A percentile compares a stretch with the other conserved stretches of the same genome.
These are phyloP conservation scores for Plutella xylostella DNA, from an alignment of 2,888 invertebrate species.

Conservation along the genomic window DNA sequence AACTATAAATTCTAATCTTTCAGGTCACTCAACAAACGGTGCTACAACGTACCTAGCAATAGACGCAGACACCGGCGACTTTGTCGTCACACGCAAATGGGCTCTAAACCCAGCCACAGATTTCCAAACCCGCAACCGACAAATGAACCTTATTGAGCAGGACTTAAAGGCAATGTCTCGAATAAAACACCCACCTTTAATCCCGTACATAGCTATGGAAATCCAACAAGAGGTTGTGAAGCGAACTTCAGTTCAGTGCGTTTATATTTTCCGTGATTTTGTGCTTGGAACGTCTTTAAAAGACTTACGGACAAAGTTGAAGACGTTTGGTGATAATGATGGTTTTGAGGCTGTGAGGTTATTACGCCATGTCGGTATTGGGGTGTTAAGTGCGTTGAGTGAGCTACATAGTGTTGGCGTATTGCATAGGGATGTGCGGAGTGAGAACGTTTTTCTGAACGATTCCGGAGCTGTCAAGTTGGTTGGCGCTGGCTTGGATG, in stretches of 20 bases:
- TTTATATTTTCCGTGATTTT: conserved; percentile 81
- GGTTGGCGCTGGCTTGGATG: conserved; percentile 78
- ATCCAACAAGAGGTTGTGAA: conserved; percentile 68
- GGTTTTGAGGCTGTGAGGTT: conserved; percentile 31
- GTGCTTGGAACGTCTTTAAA: conserved; percentile 61
- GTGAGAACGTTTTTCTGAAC: conserved; percentile 80
- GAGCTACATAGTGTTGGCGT: conserved; percentile 86
- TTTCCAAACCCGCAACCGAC: conserved; percentile 58
- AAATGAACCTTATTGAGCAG: conserved; percentile 78
- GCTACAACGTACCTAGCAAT: conserved; percentile 82
- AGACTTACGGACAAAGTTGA: conserved; percentile 28
- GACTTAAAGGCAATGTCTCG: conserved; percentile 80
- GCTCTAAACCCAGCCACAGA: conserved; percentile 52
- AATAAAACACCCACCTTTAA: conserved; percentile 77
- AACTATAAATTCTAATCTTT: conserved; percentile 18
- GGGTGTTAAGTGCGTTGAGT: conserved; percentile 79
- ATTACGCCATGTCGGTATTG: conserved; percentile 75
- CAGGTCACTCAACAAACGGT: conserved; percentile 80
- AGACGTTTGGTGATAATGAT: conserved; percentile 38
- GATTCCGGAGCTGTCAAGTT: conserved; percentile 71
- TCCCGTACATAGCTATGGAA: conserved; percentile 82
- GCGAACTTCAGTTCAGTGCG: conserved; percentile 38
- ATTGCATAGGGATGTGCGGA: conserved; percentile 84
- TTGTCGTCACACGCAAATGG: conserved; percentile 84
- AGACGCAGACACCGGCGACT: conserved; percentile 78